Evolutionary conservation across 92 coral and sea anemone genomes (phyloP).

Genomic region (Phenganax subtilis): DNA sequence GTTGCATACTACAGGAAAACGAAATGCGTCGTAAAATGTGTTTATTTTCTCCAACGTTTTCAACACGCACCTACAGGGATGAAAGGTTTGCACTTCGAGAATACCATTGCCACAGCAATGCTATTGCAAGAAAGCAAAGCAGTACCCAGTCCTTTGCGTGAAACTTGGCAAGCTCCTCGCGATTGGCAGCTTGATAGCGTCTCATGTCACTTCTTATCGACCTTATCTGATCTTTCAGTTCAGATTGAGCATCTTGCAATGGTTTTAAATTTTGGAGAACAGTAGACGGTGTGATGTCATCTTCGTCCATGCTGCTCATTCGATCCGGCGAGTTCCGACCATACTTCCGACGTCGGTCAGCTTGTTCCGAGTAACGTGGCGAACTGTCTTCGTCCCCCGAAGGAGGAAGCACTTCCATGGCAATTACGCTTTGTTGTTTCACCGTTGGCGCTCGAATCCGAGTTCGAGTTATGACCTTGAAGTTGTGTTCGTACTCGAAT

Average conservation of each 20-base stretch:
- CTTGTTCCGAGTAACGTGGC: conserved; percentile 56
- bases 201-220: conserved; percentile 87
- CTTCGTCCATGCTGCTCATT: conserved; percentile 81
- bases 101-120: conserved; percentile 82
- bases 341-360: conserved; percentile 56
- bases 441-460: conserved; percentile 91
- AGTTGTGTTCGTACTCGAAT: conserved; percentile 69
- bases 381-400: conserved; percentile 59
- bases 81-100: not conserved
- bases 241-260: conserved; percentile 74
- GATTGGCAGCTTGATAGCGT: conserved; percentile 77
- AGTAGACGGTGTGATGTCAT: conserved; percentile 61
- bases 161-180: conserved; percentile 72
- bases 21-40: not conserved
- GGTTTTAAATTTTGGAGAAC: conserved; percentile 84
- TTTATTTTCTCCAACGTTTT: no score
- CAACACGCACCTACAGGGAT: not conserved
- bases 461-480: conserved; percentile 72
- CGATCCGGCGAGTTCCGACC: conserved; percentile 81
- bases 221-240: conserved; percentile 87
- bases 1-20: no score
- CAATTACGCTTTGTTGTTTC: conserved; percentile 72
- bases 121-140: conserved; percentile 62
- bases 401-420: conserved; percentile 58
- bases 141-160: conserved; percentile 90